Evolutionary conservation across 1,140 invertebrate genomes (phyloP), one percentile per base, ranked within the genome.

Genomic region (Heliconius nattereri): DNA sequence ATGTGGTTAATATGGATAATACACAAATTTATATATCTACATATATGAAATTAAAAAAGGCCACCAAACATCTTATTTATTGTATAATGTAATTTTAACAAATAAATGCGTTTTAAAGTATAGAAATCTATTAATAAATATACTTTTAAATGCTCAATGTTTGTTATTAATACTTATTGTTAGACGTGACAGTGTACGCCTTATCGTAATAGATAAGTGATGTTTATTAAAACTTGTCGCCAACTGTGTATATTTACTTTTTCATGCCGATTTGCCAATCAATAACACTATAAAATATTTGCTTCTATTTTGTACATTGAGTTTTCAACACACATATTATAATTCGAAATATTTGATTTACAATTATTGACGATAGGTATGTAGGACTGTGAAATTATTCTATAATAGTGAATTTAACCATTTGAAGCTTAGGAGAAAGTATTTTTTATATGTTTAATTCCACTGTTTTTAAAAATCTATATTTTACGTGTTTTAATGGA

Each of bases 191-290:
- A 66, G 60, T 37, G 32, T 66, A 26, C 32, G 32, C 74, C 54
- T 75, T 75, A 75, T 75, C 74, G 54, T n/a, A 35, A 35, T 75
- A 57, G 52, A 75, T 75, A 75, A 57, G 20, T 57, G 54, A 57
- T 75, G 72, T 75, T 75, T 75, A 57, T 75, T 75, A 57, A 54
- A 57, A 57, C 32, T 52, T 57, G 49, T 75, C 32, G 32, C 16
- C 49, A 35, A 66, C 29, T 75, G 73, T 75, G 29, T 75, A n/a
- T 75, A 75, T 57, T 75, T 75, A 54, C 60, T 60, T 75, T 75
- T 57, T 75, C 26, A 57, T 5, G 45, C 29, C 29, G 52, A 75
- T 57, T 35, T 57, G 49, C 35, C 52, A 32, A 57, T 75, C 54
- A 75, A 75, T 57, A 29, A 66, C 26, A 29, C 5, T 66, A 66